Conservation (phyloP, 1,140 invertebrate species). For the Drosophila lowei region DNA sequence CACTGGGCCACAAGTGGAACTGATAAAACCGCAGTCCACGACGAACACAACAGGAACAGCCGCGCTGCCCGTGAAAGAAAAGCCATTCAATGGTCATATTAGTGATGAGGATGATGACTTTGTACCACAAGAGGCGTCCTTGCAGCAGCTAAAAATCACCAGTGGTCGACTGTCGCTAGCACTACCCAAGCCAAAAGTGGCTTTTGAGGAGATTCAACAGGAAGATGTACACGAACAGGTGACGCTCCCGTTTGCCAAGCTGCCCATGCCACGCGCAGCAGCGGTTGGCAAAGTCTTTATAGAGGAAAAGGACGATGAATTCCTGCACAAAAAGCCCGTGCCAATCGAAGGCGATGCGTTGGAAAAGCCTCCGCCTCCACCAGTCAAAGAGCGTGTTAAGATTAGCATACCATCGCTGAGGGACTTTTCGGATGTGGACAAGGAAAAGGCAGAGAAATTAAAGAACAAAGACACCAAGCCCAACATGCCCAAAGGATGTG, state of each 20-base stretch:
- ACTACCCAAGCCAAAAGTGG: slow-evolving; percentile 65
- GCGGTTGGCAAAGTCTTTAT: slow-evolving; percentile 31
- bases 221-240: slow-evolving; percentile 41
- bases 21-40: slow-evolving; percentile 19
- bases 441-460: slow-evolving; percentile 67
- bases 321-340: slow-evolving; percentile 85
- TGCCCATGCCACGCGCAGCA: slow-evolving; percentile 58
- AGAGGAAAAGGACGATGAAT: slow-evolving; percentile 85
- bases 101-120: slow-evolving; percentile 77
- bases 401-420: slow-evolving; percentile 82
- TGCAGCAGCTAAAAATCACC: slow-evolving; percentile 39
- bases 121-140: slow-evolving; percentile 59
- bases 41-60: background rate
- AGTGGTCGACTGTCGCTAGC: slow-evolving; percentile 24
- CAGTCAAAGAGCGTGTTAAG: slow-evolving; percentile 66
- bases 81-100: slow-evolving; percentile 57
- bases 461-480: slow-evolving; percentile 73
- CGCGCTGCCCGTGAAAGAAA: background rate
- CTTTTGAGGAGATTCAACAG: slow-evolving; percentile 1
- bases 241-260: slow-evolving; percentile 57
- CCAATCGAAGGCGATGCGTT: slow-evolving; percentile 29
- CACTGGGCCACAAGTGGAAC: slow-evolving; percentile 18
- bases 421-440: slow-evolving; percentile 85
- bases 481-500: slow-evolving; percentile 67
- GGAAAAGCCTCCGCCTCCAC: slow-evolving; percentile 61